These are phyloP conservation scores for Cacatua alba DNA, from an alignment of 2,113 vertebrate species.

Conservation along the genomic window DNA sequence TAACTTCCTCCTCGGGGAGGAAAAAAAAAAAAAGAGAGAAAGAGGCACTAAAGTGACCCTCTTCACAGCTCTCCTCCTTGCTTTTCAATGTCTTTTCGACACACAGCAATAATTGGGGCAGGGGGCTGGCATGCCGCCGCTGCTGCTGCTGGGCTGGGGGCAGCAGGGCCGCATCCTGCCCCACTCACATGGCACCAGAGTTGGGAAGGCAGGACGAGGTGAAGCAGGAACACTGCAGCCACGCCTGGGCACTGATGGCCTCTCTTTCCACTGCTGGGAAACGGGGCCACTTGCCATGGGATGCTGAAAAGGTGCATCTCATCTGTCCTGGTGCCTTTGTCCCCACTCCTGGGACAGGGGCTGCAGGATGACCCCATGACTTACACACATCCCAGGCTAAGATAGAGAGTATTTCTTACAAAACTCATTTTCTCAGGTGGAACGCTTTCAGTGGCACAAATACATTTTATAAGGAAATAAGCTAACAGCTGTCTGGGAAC, in stretches of 20 bases:
- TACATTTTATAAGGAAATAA: background rate
- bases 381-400: background rate
- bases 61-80: constrained; percentile 69
- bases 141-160: background rate
- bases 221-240: background rate
- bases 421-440: background rate
- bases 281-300: rapidly evolving
- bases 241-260: rapidly evolving
- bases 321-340: rapidly evolving
- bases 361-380: background rate
- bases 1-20: constrained; percentile 66
- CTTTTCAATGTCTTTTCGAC: constrained; percentile 66
- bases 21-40: constrained; percentile 6
- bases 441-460: background rate
- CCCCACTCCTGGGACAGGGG: rapidly evolving
- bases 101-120: constrained; percentile 56
- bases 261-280: background rate
- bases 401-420: background rate
- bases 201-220: background rate
- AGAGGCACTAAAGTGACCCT: constrained; percentile 72
- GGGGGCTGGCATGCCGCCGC: constrained; percentile 11
- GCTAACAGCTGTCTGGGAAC: background rate
- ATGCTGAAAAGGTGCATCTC: background rate
- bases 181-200: rapidly evolving
- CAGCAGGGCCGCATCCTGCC: background rate